Percentiles rank a stretch among this genome's conserved stretches.
Conservation (phyloP, 2,113 vertebrate species). For the Sarotherodon lohbergeri region DNA sequence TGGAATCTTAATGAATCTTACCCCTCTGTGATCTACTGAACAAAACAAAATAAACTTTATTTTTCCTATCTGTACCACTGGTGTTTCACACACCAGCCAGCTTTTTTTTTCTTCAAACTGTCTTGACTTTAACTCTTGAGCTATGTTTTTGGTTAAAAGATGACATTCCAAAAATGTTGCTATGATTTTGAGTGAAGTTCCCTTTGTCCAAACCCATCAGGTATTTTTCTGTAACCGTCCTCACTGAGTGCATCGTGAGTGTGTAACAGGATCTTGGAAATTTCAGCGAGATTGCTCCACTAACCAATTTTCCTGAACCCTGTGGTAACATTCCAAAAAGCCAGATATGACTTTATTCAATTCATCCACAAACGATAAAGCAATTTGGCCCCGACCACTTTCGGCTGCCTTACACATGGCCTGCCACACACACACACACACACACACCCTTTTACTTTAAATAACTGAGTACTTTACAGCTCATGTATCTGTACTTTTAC, state of each 20-base stretch:
- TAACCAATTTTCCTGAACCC: constrained; percentile 66
- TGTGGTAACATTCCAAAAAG: constrained; percentile 70
- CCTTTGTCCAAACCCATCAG: background rate
- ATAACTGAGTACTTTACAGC: background rate
- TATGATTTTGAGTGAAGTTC: background rate
- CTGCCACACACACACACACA: background rate
- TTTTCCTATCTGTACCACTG: background rate
- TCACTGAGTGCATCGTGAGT: constrained; percentile 44
- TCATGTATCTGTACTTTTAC: background rate
- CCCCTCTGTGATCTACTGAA: background rate
- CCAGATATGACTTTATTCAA: constrained; percentile 71
- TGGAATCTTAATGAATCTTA: background rate
- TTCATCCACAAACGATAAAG: constrained; percentile 68
- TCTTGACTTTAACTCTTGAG: background rate
- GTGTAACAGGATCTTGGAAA: constrained; percentile 67
- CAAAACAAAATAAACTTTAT: background rate
- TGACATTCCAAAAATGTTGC: background rate
- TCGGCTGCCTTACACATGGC: constrained; percentile 46
- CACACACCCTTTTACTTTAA: background rate
- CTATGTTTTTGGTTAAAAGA: background rate
- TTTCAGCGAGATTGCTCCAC: constrained; percentile 55
- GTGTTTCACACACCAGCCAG: background rate
- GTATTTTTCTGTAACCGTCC: constrained; percentile 23
- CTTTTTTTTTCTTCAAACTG: background rate
- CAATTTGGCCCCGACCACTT: constrained; percentile 62